These are phyloP conservation scores for Eupithecia subfuscata DNA, from an alignment of 2,888 invertebrate species.

Conservation along the genomic window DNA sequence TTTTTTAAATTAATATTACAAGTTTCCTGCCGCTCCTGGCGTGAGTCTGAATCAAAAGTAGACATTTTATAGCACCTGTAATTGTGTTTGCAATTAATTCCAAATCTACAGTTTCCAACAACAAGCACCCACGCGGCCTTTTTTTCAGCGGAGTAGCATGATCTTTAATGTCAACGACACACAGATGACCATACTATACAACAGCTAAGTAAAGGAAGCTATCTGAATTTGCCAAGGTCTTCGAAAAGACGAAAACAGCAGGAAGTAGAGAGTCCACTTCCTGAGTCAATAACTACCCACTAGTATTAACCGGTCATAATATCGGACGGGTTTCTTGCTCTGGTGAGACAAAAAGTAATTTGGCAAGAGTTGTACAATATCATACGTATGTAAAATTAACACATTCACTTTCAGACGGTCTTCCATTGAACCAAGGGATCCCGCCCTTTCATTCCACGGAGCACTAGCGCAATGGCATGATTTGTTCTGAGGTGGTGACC, in stretches of 20 bases:
- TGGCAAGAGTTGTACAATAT: not conserved
- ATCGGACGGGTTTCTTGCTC: conserved; percentile 40
- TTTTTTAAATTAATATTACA: not conserved
- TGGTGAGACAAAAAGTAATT: not conserved
- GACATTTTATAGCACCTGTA: not conserved
- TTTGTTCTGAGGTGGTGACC: not conserved
- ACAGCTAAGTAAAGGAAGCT: conserved; percentile 41
- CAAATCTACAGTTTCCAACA: not conserved
- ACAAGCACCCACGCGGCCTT: not conserved
- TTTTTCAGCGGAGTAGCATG: not conserved
- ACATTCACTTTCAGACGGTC: not conserved
- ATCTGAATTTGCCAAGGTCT: conserved; percentile 50
- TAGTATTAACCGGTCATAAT: conserved; percentile 50
- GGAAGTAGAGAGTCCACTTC: conserved; percentile 65
- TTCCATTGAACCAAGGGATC: not conserved
- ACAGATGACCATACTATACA: conserved; percentile 4
- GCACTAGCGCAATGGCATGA: not conserved
- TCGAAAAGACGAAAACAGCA: conserved; percentile 56
- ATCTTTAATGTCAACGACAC: conserved; percentile 14
- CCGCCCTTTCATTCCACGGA: not conserved
- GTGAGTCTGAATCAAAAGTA: not conserved
- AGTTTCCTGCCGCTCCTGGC: not conserved
- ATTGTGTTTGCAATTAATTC: not conserved
- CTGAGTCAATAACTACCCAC: conserved; percentile 46
- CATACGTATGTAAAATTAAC: not conserved